Evolutionary conservation across 37 sponge, comb jelly and placozoan genomes (phyloP), one percentile per base, ranked within the genome.

Genomic region (Crambe crambe): DNA sequence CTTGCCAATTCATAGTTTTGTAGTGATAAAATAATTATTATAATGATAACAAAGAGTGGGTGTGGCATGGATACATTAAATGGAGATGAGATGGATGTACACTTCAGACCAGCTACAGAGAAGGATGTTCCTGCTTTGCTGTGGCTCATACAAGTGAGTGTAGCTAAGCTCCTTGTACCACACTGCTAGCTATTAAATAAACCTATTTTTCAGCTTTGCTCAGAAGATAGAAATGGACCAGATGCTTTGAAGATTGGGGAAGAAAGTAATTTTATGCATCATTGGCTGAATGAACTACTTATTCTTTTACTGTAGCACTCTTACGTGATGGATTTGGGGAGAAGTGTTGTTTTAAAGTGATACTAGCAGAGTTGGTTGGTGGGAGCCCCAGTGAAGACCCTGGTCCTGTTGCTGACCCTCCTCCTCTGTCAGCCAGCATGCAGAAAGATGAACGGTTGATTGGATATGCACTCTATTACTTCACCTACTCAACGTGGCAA

Each of bases 401-500:
- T 2, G 51, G 35, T 5, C 10, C 25, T 0, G 27, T 25, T 22
- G 51, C 37, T 43, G 58, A 74, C 36, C n/a, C n/a, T n/a, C 58
- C 58, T 32, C 29, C 35, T 1, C 30, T 2, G 4, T 36, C 76
- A 3, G 18, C 58, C 1, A 47, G 15, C 58, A 26, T 56, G 38
- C 58, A 41, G 42, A 41, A 56, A 12, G 56, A 75, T 58, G 57
- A 37, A 0, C 23, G 42, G 0, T 31, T 75, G 54, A 15, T 56
- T 27, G 74, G 74, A 4, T 56, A 73, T 73, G 74, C 74, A 27
- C 23, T 73, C 12, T 89, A 80, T 66, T 80, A 44, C 77, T 70
- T 44, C 64, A 75, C 81, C 63, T 89, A 79, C 71, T 84, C 85
- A 1, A 89, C 90, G 17, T 89, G 85, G 90, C 44, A 73, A 1